Conservation (phyloP, 2,113 vertebrate species). For the Chaetops frenatus region DNA sequence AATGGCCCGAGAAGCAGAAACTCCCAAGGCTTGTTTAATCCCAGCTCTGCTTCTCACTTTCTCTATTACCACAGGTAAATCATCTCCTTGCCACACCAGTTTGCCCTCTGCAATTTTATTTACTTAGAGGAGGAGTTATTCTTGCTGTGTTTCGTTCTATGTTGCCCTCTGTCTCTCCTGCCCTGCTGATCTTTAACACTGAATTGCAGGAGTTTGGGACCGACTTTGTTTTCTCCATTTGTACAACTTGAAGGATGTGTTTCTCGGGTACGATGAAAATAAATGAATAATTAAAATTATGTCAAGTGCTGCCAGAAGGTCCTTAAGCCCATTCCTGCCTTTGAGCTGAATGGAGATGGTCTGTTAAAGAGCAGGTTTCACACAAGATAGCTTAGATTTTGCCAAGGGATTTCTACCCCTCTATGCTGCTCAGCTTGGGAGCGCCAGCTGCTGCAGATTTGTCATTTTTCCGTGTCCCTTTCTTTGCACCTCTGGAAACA, state of each 20-base stretch:
- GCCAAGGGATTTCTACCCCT: neutral
- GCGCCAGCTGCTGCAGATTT: neutral
- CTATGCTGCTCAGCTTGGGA: neutral
- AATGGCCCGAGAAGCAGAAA: neutral
- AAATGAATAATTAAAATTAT: neutral
- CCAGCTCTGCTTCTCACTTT: neutral
- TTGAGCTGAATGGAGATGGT: neutral
- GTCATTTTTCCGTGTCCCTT: neutral
- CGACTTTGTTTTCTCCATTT: neutral
- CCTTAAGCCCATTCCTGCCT: neutral
- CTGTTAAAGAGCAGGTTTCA: neutral
- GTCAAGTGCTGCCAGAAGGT: neutral
- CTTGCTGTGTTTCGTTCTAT: neutral
- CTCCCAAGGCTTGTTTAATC: neutral
- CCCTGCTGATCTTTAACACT: neutral
- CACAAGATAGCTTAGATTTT: neutral
- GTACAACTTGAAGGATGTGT: neutral
- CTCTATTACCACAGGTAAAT: neutral
- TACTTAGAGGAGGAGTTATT: neutral
- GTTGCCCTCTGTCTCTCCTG: neutral
- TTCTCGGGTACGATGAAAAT: neutral
- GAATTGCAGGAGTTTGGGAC: neutral
- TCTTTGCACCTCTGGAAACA: neutral
- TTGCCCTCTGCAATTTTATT: neutral
- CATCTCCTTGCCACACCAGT: neutral